phyloP scores from a whole-genome alignment of 2,888 invertebrate genomes.

The Drosophila merina region DNA sequence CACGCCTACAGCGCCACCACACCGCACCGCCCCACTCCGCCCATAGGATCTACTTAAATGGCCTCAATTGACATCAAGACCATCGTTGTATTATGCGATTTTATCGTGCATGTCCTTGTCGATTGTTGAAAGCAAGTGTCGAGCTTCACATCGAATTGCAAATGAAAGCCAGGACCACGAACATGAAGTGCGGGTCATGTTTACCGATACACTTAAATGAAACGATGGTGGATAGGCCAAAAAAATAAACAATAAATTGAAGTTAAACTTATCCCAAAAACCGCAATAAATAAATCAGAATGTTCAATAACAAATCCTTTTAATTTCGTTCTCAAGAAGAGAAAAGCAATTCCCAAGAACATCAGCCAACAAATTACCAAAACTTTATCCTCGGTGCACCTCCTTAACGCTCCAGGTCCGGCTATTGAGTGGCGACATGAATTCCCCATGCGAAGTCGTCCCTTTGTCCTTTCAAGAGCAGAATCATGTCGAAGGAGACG shows the following conservation, averaged over 20 bases:
- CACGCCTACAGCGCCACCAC: background rate
- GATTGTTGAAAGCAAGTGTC: slow-evolving; percentile 33
- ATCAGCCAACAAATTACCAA: background rate
- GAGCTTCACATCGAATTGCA: slow-evolving; percentile 30
- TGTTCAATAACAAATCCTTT: background rate
- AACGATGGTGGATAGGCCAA: background rate
- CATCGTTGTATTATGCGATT: slow-evolving; percentile 31
- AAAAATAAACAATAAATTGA: background rate
- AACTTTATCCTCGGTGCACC: slow-evolving; percentile 3
- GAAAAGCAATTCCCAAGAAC: background rate
- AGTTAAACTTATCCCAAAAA: background rate
- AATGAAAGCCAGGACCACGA: slow-evolving; percentile 20
- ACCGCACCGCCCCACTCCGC: background rate
- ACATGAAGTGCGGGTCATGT: background rate
- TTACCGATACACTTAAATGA: slow-evolving; percentile 1
- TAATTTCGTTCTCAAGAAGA: background rate
- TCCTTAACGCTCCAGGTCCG: slow-evolving; percentile 29
- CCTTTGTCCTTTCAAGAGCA: slow-evolving; percentile 28
- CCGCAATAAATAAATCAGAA: no score
- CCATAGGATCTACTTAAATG: slow-evolving; percentile 25
- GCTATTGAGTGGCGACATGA: slow-evolving; percentile 42
- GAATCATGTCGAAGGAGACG: slow-evolving; percentile 30
- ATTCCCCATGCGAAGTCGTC: slow-evolving; percentile 31
- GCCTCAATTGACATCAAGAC: slow-evolving; percentile 46
- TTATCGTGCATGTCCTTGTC: slow-evolving; percentile 25